Percentiles rank a stretch among this genome's conserved stretches.
These are phyloP conservation scores for Spongilla lacustris DNA, from an alignment of 37 sponge, comb jelly and placozoan genomes.

Conservation along the genomic window DNA sequence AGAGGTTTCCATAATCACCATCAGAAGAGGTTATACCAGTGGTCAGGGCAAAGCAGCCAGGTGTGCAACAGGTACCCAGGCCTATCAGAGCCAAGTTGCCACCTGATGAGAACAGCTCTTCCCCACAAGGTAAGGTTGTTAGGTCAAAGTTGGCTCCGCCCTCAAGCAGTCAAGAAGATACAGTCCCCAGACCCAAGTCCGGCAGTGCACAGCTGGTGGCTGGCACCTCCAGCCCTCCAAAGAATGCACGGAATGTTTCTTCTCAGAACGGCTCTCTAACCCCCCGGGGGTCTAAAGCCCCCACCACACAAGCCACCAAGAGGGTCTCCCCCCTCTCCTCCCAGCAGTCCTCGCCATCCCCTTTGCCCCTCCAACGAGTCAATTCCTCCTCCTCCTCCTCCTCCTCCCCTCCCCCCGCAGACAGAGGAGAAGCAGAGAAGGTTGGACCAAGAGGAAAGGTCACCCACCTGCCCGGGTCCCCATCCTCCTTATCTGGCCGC, in stretches of 20 bases:
- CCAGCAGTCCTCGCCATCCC: not conserved
- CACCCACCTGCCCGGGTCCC: not conserved
- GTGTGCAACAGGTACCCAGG: not conserved
- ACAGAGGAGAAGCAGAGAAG: not conserved
- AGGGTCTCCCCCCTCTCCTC: not conserved
- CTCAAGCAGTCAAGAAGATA: not conserved
- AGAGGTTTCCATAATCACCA: not conserved
- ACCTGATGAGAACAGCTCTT: conserved; percentile 21
- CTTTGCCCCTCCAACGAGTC: not conserved
- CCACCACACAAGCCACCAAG: not conserved
- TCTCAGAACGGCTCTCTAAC: not conserved
- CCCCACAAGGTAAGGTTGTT: not conserved
- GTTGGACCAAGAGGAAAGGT: not conserved
- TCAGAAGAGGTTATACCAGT: conserved; percentile 1
- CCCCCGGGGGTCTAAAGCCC: not conserved
- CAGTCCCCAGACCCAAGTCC: not conserved
- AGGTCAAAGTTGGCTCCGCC: not conserved
- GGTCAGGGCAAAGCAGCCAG: conserved; percentile 7
- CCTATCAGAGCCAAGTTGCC: not conserved
- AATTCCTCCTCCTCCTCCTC: not conserved
- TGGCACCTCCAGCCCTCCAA: not conserved
- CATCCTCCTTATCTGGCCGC: not conserved
- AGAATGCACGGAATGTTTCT: not conserved
- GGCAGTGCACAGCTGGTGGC: not conserved
- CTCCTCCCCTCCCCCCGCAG: not conserved